Percentiles rank a stretch among this genome's conserved stretches.
Evolutionary conservation across 2,888 invertebrate species (phyloP).

Genomic region (Orthosia cruda): DNA sequence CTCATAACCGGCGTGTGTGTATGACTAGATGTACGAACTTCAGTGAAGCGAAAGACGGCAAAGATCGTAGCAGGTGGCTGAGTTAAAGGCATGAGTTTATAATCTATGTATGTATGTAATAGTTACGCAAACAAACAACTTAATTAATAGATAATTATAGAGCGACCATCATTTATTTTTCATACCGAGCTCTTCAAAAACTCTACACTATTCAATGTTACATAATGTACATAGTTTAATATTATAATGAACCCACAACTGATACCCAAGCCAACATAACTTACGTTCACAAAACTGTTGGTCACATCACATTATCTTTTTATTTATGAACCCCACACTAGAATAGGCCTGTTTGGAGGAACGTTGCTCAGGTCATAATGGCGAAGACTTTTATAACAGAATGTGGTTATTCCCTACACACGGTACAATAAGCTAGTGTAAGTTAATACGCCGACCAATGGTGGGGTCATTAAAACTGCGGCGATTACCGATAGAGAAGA

Average conservation of each 20-base stretch:
- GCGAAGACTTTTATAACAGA: slow-evolving; percentile 48
- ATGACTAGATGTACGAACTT: no score
- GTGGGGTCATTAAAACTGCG: slow-evolving; percentile 57
- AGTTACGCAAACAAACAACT: no score
- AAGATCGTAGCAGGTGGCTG: no score
- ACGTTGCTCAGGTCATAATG: slow-evolving; percentile 25
- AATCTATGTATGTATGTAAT: no score
- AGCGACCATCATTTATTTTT: no score
- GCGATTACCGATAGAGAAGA: background rate
- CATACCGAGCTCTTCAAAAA: background rate
- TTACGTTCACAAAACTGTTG: slow-evolving; percentile 19
- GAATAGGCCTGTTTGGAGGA: slow-evolving; percentile 27
- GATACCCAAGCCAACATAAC: slow-evolving; percentile 19
- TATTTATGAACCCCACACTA: slow-evolving; percentile 33
- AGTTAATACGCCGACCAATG: slow-evolving; percentile 42
- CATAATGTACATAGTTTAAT: background rate
- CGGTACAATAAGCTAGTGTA: slow-evolving; percentile 40
- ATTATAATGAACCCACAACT: background rate
- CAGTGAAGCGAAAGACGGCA: no score
- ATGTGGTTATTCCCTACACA: slow-evolving; percentile 37
- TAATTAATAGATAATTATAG: no score
- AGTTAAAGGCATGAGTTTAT: no score
- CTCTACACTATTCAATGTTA: background rate
- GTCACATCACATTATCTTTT: slow-evolving; percentile 14
- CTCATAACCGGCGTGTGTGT: no score